Conservation (phyloP, 1,140 invertebrate species). For the Camponotus pennsylvanicus region DNA sequence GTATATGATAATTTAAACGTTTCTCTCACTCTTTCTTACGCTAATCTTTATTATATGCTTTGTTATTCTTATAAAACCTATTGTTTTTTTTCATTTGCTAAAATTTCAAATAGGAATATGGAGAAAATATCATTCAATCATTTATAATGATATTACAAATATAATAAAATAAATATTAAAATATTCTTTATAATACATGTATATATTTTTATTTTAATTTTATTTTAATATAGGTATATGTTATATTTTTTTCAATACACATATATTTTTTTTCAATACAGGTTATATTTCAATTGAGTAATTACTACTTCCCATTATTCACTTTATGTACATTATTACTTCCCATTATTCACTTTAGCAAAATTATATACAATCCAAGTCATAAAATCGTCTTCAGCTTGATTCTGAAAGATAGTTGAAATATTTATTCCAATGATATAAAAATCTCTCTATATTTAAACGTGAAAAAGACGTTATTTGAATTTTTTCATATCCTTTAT, state of each 20-base stretch:
- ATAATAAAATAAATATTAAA: neutral
- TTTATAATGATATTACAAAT: no score
- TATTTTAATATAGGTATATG: neutral
- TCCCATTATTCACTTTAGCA: neutral
- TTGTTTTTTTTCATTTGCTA: no score
- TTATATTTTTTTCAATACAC: neutral
- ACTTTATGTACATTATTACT: neutral
- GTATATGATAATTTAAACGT: no score
- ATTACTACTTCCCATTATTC: neutral
- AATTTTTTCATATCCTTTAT: constrained; percentile 23
- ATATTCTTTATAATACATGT: neutral
- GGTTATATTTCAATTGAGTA: neutral
- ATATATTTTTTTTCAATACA: neutral
- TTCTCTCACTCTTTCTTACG: no score
- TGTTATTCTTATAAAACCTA: no score
- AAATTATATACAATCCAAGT: neutral
- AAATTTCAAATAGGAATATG: no score
- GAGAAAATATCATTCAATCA: no score
- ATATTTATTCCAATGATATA: neutral
- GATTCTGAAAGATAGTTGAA: neutral
- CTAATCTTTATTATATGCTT: no score
- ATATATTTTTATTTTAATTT: neutral
- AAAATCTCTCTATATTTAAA: neutral
- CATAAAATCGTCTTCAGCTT: neutral
- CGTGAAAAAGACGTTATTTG: neutral